phyloP scores from a whole-genome alignment of 2,113 vertebrate genomes.

The Cairina moschata region DNA sequence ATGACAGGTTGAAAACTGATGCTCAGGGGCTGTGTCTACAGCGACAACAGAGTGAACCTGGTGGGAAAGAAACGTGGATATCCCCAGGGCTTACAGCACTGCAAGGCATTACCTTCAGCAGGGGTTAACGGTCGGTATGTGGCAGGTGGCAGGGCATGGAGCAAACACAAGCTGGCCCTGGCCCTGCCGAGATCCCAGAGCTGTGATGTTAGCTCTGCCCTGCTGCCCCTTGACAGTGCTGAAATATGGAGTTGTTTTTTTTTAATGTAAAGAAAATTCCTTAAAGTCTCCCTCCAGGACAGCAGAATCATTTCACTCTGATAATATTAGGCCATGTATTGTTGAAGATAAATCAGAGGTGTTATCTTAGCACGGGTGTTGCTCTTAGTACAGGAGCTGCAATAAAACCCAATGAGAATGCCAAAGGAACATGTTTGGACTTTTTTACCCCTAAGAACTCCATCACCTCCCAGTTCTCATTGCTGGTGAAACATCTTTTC shows the following conservation, averaged over 20 bases:
- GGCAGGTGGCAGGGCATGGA: not conserved
- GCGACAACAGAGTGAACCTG: not conserved
- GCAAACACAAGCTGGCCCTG: not conserved
- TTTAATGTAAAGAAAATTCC: not conserved
- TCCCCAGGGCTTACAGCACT: not conserved
- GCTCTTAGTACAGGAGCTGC: no score
- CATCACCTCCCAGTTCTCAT: not conserved
- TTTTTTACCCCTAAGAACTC: not conserved
- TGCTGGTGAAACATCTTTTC: not conserved
- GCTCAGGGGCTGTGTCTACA: not conserved
- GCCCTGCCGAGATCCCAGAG: not conserved
- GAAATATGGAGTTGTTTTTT: not conserved
- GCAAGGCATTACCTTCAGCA: fast-evolving
- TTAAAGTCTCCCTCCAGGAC: not conserved
- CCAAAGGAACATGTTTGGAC: fast-evolving
- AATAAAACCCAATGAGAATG: not conserved
- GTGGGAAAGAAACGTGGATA: not conserved
- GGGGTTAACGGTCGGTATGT: not conserved
- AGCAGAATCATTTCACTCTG: not conserved
- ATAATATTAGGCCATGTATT: not conserved
- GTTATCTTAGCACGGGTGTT: not conserved
- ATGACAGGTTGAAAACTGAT: not conserved
- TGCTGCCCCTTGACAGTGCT: not conserved
- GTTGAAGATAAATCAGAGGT: not conserved
- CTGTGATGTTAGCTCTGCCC: not conserved